Conservation (phyloP, 2,888 invertebrate species). For the Malthinus flaveolus region DNA sequence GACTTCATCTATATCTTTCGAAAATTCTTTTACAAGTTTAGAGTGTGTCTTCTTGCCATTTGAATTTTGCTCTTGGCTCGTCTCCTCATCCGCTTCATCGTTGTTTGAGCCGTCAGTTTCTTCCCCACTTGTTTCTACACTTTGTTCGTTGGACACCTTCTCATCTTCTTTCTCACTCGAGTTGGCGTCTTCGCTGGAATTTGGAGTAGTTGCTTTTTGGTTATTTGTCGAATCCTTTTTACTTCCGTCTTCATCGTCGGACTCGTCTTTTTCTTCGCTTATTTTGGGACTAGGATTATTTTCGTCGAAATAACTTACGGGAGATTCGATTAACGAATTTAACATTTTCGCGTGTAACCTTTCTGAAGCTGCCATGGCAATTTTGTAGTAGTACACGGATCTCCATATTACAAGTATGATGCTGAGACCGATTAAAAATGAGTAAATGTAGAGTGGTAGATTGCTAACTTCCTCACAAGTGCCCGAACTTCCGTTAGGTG, state of each 20-base stretch:
- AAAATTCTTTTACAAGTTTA: conserved; percentile 73
- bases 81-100: neutral
- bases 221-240: no score
- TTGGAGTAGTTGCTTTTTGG: neutral
- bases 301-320: conserved; percentile 83
- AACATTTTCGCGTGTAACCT: conserved; percentile 85
- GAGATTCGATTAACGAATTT: conserved; percentile 71
- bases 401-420: conserved; percentile 58
- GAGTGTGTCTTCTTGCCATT: conserved; percentile 64
- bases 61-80: neutral
- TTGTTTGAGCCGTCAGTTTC: neutral
- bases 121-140: neutral
- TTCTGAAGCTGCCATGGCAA: conserved; percentile 75
- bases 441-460: conserved; percentile 51
- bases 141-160: neutral
- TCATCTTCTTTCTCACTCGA: neutral
- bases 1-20: conserved; percentile 71
- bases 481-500: neutral
- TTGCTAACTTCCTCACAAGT: neutral
- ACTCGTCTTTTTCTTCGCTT: no score
- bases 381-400: conserved; percentile 63
- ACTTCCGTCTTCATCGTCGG: no score
- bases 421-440: conserved; percentile 45
- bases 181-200: neutral
- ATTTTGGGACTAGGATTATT: conserved; percentile 56